Evolutionary conservation across 2,113 vertebrate genomes (phyloP), one percentile per base, ranked within the genome.

Genomic region (Microcebus lehilahytsara): DNA sequence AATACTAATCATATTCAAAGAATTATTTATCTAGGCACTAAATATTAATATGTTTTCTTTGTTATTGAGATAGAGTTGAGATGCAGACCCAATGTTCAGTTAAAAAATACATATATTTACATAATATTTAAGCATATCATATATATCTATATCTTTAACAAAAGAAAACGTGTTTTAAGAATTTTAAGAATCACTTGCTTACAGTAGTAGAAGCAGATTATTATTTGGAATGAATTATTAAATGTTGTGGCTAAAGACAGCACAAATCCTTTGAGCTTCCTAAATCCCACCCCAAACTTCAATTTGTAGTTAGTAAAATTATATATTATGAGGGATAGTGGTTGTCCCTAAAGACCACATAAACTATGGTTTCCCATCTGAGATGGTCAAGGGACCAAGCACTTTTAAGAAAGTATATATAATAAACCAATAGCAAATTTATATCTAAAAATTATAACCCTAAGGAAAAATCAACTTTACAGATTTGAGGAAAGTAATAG

Each of bases 371-470:
- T 95, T 94, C 91, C 67, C 46, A 23, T 83, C 11, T 34, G 34
- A 95, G n/a, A 77, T 77, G 20, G 27, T 81, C 72, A 51, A 92
- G 66, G 53, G 23, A 78, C 74, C 51, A 85, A 81, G 16, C 34
- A 93, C 62, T 93, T 96, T 96, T 74, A 32, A 3, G 7, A 60
- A 97, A 96, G 22, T 67, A 49, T 60, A 34, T 62, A 20, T 51
- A 91, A 91, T 58, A 95, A 91, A 96, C 79, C 77, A 95, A 19
- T 85, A 93, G 77, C n/a, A 69, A 93, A 87, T 92, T 94, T 84
- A 60, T 32, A 91, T 42, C 58, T 64, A 85, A 90, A 96, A 90
- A 97, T 91, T 93, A 66, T 85, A 96, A 87, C 64, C 66, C 20
- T 34, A 69, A 80, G 37, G 75, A 93, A 93, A 95, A 91, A 64